Evolutionary conservation across 2,113 vertebrate species (phyloP), one percentile per base, ranked within the genome.

Genomic region (Synchiropus splendidus): DNA sequence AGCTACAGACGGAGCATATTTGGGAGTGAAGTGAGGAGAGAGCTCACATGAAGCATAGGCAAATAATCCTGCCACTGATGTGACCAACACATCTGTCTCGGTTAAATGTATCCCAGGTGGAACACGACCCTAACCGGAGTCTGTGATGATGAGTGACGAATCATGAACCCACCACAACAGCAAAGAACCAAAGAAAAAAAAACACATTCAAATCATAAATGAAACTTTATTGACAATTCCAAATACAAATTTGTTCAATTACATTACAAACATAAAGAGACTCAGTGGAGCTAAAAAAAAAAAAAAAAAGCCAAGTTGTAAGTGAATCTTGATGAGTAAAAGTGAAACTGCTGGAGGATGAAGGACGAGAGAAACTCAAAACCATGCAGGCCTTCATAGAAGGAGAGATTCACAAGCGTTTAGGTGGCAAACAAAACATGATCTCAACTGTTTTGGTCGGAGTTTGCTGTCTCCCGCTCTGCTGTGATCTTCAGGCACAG

Each of bases 361-460:
- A 42, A 38, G 16, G 12, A 21, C 13, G 34, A 37, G 32, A 16
- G 31, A 6, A 18, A 37, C 14, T 56, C 13, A 60, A 76, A 78
- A 73, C 51, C 46, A 64, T 55, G 46, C 53, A 59, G 58, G 54
- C 84, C 85, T 87, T 86, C 85, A 86, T 64, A 79, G 83, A 87
- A 87, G 85, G 82, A 65, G 55, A 64, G 45, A 70, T 67, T 48
- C 66, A 36, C 57, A 47, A 65, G 54, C 64, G 40, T 46, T 15
- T 42, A 64, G n/a, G n/a, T n/a, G n/a, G n/a, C n/a, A 13, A 70
- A 54, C 39, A 42, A 31, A 16, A 39, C 18, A 18, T 34, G 34
- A 48, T 32, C 21, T 35, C 21, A 31, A 16, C 4, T 8, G 21
- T 27, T 27, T 27, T 27, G 21, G 21, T 27, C 21, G 4, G n/a